Conservation (phyloP, 2,113 vertebrate genomes). For the Brachypodius melanocephalos region DNA sequence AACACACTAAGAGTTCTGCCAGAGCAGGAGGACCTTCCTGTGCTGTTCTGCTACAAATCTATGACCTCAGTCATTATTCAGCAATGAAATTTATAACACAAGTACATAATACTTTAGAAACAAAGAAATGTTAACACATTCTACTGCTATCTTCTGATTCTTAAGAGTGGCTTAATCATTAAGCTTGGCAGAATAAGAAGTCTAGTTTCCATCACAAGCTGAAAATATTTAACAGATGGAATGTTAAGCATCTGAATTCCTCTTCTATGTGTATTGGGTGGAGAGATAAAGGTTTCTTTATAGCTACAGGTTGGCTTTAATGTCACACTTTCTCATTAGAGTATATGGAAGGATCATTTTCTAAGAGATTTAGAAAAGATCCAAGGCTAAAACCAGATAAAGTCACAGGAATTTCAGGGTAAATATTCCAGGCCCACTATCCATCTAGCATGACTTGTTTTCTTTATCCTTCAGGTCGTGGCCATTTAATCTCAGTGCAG, state of each 20-base stretch:
- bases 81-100: background rate
- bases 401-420: background rate
- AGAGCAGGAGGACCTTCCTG: background rate
- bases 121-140: background rate
- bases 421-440: background rate
- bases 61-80: background rate
- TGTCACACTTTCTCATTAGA: background rate
- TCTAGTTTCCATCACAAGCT: background rate
- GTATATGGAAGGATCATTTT: background rate
- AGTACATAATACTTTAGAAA: background rate
- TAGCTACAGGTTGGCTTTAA: background rate
- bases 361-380: background rate
- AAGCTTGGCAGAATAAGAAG: background rate
- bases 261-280: rapidly evolving
- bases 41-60: background rate
- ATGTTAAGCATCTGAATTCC: background rate
- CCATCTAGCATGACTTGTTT: background rate
- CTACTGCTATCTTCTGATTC: background rate
- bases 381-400: background rate
- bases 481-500: background rate
- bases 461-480: background rate
- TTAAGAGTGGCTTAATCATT: background rate
- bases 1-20: background rate
- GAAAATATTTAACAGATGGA: background rate
- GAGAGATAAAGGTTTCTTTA: background rate